Base-by-base conservation (phyloP, 2,797 vertebrate genomes). In the Pipistrellus pygmaeus region DNA sequence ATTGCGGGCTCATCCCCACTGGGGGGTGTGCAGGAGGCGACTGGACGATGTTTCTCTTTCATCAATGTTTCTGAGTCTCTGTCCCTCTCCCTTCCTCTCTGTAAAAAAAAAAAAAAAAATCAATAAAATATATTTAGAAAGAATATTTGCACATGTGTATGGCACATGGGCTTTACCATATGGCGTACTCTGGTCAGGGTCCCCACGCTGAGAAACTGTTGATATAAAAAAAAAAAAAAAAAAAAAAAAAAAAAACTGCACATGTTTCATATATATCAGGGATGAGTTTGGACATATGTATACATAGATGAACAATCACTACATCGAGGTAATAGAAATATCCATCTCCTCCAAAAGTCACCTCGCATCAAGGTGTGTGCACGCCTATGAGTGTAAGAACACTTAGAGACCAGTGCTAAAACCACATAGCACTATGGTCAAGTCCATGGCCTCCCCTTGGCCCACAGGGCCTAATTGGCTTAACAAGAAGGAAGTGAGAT, bases 391-490 rank as follows among this genome's bases (percentile, higher is more conserved):
- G 46, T 80, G 46, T 38, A 44, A 91, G 46, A 68, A 68, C 48
- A 55, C 44, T 55, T 12, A 21, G 27, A 30, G 27, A 62, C 14
- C 57, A 62, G 57, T 14, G 25, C 57, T 30, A 76, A 68, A 32
- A 15, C 46, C 71, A 44, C 20, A 32, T 3, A 11, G 17, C 12
- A 20, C 5, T 53, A 30, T 46, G 25, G 55, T 68, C 9, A 4
- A 2, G 5, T 15, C 41, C 53, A 0, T 5, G 20, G 41, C 10
- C 1, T 17, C 32, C 18, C 3, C 21, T n/a, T 38, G 25, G 35
- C 25, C 21, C 68, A 44, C 11, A 35, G 3, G 62, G 53, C 18
- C 15, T 4, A 38, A 14, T 9, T 27, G 57, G 44, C 21, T 53
- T 80, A 35, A 46, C 46, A 71, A 60, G 55, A 27, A 92, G 64